phyloP scores from a whole-genome alignment of 2,797 vertebrate species.

The Lepus townsendii region DNA sequence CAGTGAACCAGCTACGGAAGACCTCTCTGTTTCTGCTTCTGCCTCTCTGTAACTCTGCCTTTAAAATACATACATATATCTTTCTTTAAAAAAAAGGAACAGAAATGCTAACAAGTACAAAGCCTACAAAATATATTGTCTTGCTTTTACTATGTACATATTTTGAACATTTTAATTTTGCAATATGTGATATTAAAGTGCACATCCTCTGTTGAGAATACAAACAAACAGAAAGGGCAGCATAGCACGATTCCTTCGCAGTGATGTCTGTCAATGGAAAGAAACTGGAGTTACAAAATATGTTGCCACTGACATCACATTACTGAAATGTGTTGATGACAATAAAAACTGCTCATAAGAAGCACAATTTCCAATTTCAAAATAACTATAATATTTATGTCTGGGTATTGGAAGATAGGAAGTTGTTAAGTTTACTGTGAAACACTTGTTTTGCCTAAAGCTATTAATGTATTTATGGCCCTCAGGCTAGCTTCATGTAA shows the following conservation, averaged over 20 bases:
- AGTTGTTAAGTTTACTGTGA: background rate
- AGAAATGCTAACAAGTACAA: background rate
- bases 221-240: background rate
- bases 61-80: too few relatives aligned
- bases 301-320: background rate
- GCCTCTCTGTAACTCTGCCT: too few relatives aligned
- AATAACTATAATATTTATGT: slow-evolving; percentile 8
- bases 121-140: background rate
- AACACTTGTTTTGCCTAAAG: slow-evolving; percentile 30
- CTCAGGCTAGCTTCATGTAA: background rate
- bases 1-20: too few relatives aligned
- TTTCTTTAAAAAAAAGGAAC: too few relatives aligned
- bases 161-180: slow-evolving; percentile 6
- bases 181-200: background rate
- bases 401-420: background rate
- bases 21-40: too few relatives aligned
- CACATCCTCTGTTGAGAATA: background rate
- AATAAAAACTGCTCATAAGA: slow-evolving; percentile 1
- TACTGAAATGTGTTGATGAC: background rate
- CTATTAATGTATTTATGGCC: background rate
- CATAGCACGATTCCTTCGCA: background rate
- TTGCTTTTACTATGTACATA: background rate
- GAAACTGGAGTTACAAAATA: background rate
- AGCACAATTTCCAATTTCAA: slow-evolving; percentile 33
- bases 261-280: background rate